Conservation (phyloP, 2,888 invertebrate species). For the Schizaphis graminum region DNA sequence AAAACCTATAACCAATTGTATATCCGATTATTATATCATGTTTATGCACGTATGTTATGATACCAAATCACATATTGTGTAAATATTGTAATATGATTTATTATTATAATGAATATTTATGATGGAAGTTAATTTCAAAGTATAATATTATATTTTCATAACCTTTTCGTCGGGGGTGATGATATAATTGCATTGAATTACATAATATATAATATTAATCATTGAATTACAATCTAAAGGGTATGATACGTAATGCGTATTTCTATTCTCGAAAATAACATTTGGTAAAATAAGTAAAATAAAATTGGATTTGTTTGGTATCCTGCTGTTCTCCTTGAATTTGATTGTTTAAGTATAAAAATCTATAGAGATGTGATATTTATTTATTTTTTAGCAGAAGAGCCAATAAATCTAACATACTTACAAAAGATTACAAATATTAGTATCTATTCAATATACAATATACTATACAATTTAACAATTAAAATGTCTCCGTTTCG, state of each 20-base stretch:
- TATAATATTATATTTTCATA: neutral
- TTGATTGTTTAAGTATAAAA: neutral
- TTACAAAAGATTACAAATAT: neutral
- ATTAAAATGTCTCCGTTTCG: neutral
- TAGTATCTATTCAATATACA: neutral
- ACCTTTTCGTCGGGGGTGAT: neutral
- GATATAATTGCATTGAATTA: neutral
- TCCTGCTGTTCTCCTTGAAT: neutral
- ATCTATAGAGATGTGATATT: neutral
- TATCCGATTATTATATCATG: neutral
- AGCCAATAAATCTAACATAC: neutral
- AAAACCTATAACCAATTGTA: neutral
- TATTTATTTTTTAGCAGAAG: neutral
- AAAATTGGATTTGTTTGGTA: neutral
- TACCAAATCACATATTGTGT: neutral
- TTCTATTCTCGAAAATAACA: neutral
- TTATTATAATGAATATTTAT: neutral
- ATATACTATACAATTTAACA: neutral
- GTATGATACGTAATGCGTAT: neutral
- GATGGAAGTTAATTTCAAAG: neutral
- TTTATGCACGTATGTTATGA: neutral
- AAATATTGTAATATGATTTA: neutral
- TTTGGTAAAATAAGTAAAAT: neutral
- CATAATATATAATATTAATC: neutral
- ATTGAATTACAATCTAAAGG: neutral